Evolutionary conservation across 2,113 vertebrate genomes (phyloP).

Genomic region (Lasiurus borealis): DNA sequence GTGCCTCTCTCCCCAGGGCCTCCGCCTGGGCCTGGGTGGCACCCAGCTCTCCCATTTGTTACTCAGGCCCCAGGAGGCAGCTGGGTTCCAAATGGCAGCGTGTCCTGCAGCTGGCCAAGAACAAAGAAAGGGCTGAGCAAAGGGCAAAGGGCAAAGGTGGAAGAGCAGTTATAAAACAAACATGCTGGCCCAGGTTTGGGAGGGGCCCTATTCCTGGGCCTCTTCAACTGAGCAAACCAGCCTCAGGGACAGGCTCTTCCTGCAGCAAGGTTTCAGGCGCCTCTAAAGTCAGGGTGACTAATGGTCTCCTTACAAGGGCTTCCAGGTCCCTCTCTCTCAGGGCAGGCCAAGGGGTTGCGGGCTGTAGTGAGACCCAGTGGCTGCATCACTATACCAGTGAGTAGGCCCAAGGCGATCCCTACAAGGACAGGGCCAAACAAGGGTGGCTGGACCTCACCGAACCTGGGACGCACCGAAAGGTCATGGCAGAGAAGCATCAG

Average conservation of each 20-base stretch:
- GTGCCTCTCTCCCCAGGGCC: too few relatives aligned
- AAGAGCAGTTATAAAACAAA: not conserved
- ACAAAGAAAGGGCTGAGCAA: not conserved
- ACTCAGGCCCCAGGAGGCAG: not conserved
- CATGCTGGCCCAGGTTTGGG: not conserved
- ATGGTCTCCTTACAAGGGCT: too few relatives aligned
- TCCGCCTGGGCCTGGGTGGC: not conserved
- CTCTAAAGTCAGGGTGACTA: too few relatives aligned
- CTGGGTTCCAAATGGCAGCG: not conserved
- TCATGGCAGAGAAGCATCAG: not conserved
- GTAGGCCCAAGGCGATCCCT: not conserved
- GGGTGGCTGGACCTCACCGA: too few relatives aligned
- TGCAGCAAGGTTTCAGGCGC: too few relatives aligned
- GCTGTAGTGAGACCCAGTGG: too few relatives aligned
- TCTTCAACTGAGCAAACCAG: not conserved
- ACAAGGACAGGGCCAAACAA: not conserved
- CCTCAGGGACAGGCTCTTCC: not conserved
- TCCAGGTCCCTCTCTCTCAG: too few relatives aligned
- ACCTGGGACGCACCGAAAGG: fast-evolving
- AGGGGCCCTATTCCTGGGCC: not conserved
- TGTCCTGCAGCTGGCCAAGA: not conserved
- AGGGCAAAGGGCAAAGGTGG: not conserved
- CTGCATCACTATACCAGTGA: not conserved
- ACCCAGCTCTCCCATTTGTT: not conserved
- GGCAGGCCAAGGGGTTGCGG: too few relatives aligned